These are phyloP conservation scores for Epicauta chinensis DNA, from an alignment of 1,140 invertebrate species.

Conservation along the genomic window DNA sequence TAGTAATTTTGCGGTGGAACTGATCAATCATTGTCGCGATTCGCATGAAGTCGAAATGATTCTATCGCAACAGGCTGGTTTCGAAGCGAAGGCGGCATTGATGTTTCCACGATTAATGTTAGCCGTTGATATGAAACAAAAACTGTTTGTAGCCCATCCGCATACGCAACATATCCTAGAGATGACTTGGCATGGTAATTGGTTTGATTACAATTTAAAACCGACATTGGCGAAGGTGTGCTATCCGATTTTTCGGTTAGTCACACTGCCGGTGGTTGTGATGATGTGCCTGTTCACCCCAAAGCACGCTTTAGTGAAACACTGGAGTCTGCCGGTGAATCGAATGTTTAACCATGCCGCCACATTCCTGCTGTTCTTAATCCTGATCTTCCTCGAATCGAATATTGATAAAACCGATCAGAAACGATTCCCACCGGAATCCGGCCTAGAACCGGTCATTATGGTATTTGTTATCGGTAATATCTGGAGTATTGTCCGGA, in stretches of 20 bases:
- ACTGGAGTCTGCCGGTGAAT: constrained; percentile 49
- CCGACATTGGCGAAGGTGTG: constrained; percentile 34
- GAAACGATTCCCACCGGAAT: constrained; percentile 48
- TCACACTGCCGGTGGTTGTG: constrained; percentile 45
- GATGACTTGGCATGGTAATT: constrained; percentile 48
- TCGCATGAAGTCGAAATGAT: constrained; percentile 62
- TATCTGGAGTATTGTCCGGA: constrained; percentile 45
- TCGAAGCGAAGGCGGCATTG: constrained; percentile 40
- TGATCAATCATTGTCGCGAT: constrained; percentile 56
- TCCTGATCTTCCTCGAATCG: constrained; percentile 52
- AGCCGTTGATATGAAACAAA: constrained; percentile 66
- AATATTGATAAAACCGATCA: constrained; percentile 49
- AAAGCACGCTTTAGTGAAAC: constrained; percentile 39
- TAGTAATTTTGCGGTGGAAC: constrained; percentile 56
- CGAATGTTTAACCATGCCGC: constrained; percentile 54
- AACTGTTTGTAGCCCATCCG: constrained; percentile 67
- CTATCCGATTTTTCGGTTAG: constrained; percentile 40
- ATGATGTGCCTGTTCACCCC: constrained; percentile 43
- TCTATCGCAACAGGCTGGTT: constrained; percentile 47
- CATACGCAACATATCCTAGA: constrained; percentile 59
- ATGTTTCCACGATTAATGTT: constrained; percentile 56
- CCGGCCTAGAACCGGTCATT: constrained; percentile 45
- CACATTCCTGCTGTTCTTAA: constrained; percentile 56
- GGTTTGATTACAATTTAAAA: constrained; percentile 50
- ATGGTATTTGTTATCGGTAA: constrained; percentile 44